These are phyloP conservation scores for Yasuhikotakia modesta DNA, from an alignment of 2,797 vertebrate species.

Conservation along the genomic window DNA sequence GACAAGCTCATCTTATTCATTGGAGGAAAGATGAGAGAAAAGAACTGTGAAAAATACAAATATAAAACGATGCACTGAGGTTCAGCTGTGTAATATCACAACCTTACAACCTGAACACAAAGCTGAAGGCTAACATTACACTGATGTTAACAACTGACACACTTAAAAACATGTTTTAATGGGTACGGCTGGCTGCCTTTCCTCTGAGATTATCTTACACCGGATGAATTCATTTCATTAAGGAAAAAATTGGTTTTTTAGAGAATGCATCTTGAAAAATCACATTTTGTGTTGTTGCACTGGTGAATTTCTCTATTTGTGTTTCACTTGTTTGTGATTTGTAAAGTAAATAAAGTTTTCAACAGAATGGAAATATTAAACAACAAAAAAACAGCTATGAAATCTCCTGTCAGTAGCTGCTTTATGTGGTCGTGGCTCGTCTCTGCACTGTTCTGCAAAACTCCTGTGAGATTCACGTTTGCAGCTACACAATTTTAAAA, in stretches of 20 bases:
- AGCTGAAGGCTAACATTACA: too few relatives aligned
- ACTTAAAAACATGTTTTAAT: too few relatives aligned
- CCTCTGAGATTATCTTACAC: too few relatives aligned
- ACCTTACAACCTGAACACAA: too few relatives aligned
- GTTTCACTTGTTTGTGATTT: background rate
- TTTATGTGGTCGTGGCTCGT: background rate
- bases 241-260: too few relatives aligned
- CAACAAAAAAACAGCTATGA: background rate
- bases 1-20: slow-evolving; percentile 44
- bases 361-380: background rate
- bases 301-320: background rate
- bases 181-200: too few relatives aligned
- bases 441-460: background rate
- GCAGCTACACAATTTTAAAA: background rate
- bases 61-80: slow-evolving; percentile 6
- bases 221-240: too few relatives aligned
- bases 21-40: slow-evolving; percentile 19
- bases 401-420: background rate
- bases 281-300: too few relatives aligned
- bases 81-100: background rate
- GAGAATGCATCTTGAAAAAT: too few relatives aligned
- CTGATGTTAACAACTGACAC: too few relatives aligned
- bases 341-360: background rate
- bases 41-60: background rate
- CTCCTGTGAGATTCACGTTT: background rate